Evolutionary conservation across 1,140 invertebrate species (phyloP).

Genomic region (Drosophila melanica): DNA sequence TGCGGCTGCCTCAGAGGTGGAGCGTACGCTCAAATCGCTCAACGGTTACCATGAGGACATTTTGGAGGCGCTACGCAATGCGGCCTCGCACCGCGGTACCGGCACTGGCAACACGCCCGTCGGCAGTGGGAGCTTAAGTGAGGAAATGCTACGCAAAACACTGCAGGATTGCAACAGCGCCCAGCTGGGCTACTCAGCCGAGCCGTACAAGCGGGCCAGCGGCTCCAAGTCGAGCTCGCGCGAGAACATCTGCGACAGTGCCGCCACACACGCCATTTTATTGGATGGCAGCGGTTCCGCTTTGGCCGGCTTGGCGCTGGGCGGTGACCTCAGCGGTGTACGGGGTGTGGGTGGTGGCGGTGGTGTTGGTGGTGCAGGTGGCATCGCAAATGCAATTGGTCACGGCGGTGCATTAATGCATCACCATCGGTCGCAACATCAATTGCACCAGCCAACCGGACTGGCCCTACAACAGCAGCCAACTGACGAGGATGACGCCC

Average conservation of each 20-base stretch:
- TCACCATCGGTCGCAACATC: slow-evolving; percentile 81
- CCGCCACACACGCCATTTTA: slow-evolving; percentile 84
- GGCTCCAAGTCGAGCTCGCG: slow-evolving; percentile 85
- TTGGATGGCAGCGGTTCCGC: slow-evolving; percentile 62
- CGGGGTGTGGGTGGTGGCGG: slow-evolving; percentile 31
- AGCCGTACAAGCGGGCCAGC: slow-evolving; percentile 87
- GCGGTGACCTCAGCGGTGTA: slow-evolving; percentile 57
- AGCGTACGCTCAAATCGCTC: slow-evolving; percentile 92
- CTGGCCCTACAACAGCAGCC: slow-evolving; percentile 60
- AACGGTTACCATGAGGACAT: slow-evolving; percentile 97
- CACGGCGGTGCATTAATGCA: slow-evolving; percentile 70
- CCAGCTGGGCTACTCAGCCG: slow-evolving; percentile 84
- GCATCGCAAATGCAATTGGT: slow-evolving; percentile 48
- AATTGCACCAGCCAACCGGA: slow-evolving; percentile 74
- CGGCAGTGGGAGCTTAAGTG: slow-evolving; percentile 86
- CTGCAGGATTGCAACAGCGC: slow-evolving; percentile 87
- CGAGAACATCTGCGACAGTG: slow-evolving; percentile 88
- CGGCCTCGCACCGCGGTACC: slow-evolving; percentile 88
- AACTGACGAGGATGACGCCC: slow-evolving; percentile 88
- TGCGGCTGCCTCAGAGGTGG: slow-evolving; percentile 89
- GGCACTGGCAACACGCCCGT: slow-evolving; percentile 86
- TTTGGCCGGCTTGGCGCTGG: slow-evolving; percentile 57
- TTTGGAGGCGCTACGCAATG: slow-evolving; percentile 92
- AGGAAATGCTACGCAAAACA: slow-evolving; percentile 87
- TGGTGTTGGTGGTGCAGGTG: slow-evolving; percentile 37